Evolutionary conservation across 2,113 vertebrate species (phyloP), one percentile per base, ranked within the genome.

Genomic region (Anarrhichthys ocellatus): DNA sequence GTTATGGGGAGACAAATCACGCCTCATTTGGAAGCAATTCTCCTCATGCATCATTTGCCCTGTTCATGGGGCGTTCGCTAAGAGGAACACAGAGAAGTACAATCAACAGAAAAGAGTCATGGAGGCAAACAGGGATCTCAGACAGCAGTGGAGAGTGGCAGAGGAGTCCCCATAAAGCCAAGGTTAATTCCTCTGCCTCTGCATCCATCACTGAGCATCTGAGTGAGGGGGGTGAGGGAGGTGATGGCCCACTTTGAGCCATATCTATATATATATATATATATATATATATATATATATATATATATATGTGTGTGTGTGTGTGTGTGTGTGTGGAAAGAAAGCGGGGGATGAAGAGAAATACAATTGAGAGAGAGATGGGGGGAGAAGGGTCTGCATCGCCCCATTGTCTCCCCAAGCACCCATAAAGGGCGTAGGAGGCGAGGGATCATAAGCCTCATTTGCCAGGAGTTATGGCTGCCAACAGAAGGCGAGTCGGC

Each of bases 401-500:
- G 92, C 91, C 90, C 93, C 93, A 95, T 95, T 95, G 94, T 95
- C 91, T 95, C 93, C 92, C 91, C 91, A 94, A 95, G 95, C 92
- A 95, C 87, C 93, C 93, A 95, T 94, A 95, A 95, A 95, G 94
- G 93, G 92, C 93, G 81, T 81, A 94, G 91, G 92, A 92, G 91
- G 85, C 83, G 42, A 89, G 82, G 84, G 91, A 91, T 93, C 91
- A 88, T 89, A 89, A 92, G 92, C 84, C 92, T 93, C 89, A 89
- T 94, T 95, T 90, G 83, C 73, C 85, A 88, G 84, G 88, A 94
- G 90, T 93, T 92, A 93, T 91, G 81, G 90, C 78, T 73, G 85
- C 89, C 76, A 82, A 52, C 73, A 79, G 77, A 73, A 82, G 84
- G 73, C 73, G 13, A 72, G 77, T 64, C 14, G 27, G 78, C 59